phyloP scores from a whole-genome alignment of 2,888 invertebrate species.

The Polyommatus iphigenia region DNA sequence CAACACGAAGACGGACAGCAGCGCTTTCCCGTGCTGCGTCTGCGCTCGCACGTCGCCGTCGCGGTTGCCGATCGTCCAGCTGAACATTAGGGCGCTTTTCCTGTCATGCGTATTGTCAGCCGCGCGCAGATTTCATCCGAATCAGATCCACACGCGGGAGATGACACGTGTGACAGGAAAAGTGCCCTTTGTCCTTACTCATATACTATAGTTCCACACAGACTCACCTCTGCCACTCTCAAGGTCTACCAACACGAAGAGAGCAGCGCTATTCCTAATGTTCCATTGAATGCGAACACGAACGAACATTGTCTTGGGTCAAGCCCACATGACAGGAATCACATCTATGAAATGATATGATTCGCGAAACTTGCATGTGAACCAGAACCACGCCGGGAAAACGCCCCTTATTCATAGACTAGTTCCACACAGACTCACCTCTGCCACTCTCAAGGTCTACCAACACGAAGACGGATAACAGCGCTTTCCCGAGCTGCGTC shows the following conservation, averaged over 20 bases:
- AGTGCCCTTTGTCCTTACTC: too few relatives aligned
- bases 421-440: conserved; percentile 48
- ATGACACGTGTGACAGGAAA: too few relatives aligned
- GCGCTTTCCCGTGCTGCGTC: conserved; percentile 63
- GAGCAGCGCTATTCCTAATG: conserved; percentile 47
- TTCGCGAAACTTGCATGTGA: too few relatives aligned
- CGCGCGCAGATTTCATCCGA: too few relatives aligned
- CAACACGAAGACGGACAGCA: conserved; percentile 76
- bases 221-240: conserved; percentile 61
- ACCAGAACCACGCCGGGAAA: too few relatives aligned
- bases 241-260: conserved; percentile 77
- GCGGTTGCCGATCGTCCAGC: conserved; percentile 76
- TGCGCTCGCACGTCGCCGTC: conserved; percentile 67
- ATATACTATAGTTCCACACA: background rate
- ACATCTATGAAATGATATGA: too few relatives aligned
- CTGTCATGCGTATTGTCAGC: too few relatives aligned
- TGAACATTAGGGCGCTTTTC: conserved; percentile 60
- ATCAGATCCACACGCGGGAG: too few relatives aligned
- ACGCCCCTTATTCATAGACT: too few relatives aligned
- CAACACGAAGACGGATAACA: conserved; percentile 76
- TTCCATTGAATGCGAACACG: too few relatives aligned
- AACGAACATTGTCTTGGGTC: too few relatives aligned
- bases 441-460: conserved; percentile 67
- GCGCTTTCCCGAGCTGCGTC: conserved; percentile 63
- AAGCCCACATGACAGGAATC: too few relatives aligned